Conservation (phyloP, 2,888 invertebrate genomes). For the Cerastis rubricosa region DNA sequence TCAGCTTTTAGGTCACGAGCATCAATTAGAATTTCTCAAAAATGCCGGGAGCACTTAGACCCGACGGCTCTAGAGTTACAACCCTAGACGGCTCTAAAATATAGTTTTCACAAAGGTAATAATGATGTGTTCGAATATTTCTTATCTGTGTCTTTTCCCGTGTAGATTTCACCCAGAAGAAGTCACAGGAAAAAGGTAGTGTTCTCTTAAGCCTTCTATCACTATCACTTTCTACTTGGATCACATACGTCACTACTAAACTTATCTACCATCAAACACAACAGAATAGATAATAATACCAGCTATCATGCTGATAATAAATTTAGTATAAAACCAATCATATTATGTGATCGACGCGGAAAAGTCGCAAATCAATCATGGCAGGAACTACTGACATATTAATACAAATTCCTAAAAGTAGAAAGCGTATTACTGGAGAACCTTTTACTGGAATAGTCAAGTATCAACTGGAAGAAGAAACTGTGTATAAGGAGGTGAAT, state of each 20-base stretch:
- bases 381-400: constrained; percentile 37
- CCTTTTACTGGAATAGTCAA: constrained; percentile 45
- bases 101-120: no score
- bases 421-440: constrained; percentile 7
- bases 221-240: background rate
- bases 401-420: constrained; percentile 43
- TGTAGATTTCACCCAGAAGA: background rate
- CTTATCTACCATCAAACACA: constrained; percentile 43
- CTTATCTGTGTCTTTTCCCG: background rate
- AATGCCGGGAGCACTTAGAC: no score
- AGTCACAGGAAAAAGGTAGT: background rate
- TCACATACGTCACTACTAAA: constrained; percentile 31
- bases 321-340: constrained; percentile 54
- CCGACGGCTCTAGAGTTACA: no score
- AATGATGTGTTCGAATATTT: background rate
- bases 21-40: no score
- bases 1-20: no score
- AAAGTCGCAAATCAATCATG: constrained; percentile 30
- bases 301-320: constrained; percentile 36
- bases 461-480: constrained; percentile 40
- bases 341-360: constrained; percentile 35
- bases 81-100: no score
- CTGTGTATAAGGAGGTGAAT: constrained; percentile 36
- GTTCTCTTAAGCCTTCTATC: background rate
- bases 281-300: constrained; percentile 23